Evolutionary conservation across 2,888 invertebrate species (phyloP), one percentile per base, ranked within the genome.

Genomic region (Cryptocheilus praepositus): DNA sequence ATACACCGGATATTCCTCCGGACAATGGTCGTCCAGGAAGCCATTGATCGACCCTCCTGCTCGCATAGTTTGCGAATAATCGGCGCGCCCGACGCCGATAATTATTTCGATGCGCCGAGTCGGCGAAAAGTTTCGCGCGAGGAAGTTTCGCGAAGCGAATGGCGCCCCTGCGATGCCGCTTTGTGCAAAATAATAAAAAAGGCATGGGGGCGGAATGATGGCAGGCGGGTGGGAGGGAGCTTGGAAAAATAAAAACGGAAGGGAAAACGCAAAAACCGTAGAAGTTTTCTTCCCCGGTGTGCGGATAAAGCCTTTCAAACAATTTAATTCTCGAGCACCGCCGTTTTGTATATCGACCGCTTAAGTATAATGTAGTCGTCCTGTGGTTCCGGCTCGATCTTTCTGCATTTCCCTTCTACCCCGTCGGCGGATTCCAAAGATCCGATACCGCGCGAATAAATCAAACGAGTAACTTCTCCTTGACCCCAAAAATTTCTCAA

Each of bases 31-130:
- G 58, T 71, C 55, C 64, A 67, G 76, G 67, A 65, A 70, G 67
- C 67, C 74, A 77, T 77, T 77, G 74, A 77, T 74, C 77, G 74
- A n/a, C 60, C 25, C 61, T 43, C 44, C 53, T 43, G 16, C 49
- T 49, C 49, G 76, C 76, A 76, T 79, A 79, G 78, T 79, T 79
- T 15, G 44, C 63, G 72, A 79, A 79, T 79, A 79, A 79, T 73
- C 79, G 71, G 56, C 71, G 65, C 65, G 73, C 75, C 55, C 55
- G 53, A 57, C 68, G 54, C 65, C 72, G 74, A 74, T 74, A 73
- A 79, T 79, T 79, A 79, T 79, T 79, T 79, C 74, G 66, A 67
- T 54, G 63, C 44, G 55, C 36, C 56, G 56, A 56, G 19, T 56
- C 36, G 56, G 44, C 15, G 44, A 56, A 56, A 56, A 56, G 56